Evolutionary conservation across 2,888 invertebrate species (phyloP), one percentile per base, ranked within the genome.

Genomic region (Macrosiphum euphorbiae): DNA sequence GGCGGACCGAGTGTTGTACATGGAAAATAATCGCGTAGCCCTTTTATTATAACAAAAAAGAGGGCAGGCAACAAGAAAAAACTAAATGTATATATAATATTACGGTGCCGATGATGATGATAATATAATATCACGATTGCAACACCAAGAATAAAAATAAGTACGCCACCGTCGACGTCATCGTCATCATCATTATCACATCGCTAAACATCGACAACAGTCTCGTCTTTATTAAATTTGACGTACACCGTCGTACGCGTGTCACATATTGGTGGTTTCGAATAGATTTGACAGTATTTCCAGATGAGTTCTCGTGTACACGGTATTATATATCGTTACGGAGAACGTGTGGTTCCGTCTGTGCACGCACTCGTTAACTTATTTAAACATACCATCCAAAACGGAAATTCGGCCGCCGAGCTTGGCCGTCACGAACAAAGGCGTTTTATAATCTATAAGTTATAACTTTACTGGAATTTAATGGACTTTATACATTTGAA

Each of bases 251-350:
- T 78, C 7, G 20, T 55, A 41, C 35, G 20, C 5, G 35, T 78
- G 20, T 78, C 35, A 35, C 78, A 78, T 78, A 78, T 78, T 35
- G 78, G 35, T 20, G 67, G 78, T 35, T 35, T 78, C 55, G 5
- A 55, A 58, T 58, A 88, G 55, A 41, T 35, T 55, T 55, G 55
- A 88, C 88, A 88, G 55, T 88, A 26, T 58, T 88, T 88, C 55
- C 88, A 88, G 88, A 88, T 28, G 88, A 88, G 88, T 88, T 78
- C 35, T 78, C 35, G 35, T 20, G 35, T 78, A 2, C 78, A 35
- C 2, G 20, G 78, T 35, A 78, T 78, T 78, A 35, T 78, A 35
- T 78, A 78, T 78, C 78, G 78, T 35, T 20, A 78, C 78, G 8
- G 20, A 7, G 35, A 20, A 78, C 20, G 8, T 35, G 35, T 35